Evolutionary conservation across 1,140 invertebrate genomes (phyloP).

Genomic region (Thalassaphorura encarpata): DNA sequence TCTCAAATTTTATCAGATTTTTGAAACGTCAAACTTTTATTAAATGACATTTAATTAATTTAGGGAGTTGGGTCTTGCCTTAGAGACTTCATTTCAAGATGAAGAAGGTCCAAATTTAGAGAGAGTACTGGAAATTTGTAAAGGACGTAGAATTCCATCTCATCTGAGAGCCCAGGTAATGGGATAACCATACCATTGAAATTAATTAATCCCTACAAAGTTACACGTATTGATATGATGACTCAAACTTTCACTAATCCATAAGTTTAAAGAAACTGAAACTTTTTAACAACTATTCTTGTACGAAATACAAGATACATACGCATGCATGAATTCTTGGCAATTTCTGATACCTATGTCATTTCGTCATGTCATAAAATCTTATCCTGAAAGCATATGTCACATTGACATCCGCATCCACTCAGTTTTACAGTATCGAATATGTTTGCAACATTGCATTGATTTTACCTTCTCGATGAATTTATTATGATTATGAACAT

Average conservation of each 20-base stretch:
- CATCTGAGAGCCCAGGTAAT: constrained; percentile 29
- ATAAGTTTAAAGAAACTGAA: not conserved
- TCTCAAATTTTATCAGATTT: not conserved
- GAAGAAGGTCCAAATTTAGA: constrained; percentile 24
- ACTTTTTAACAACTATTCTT: no score
- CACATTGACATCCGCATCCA: no score
- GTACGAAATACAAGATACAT: no score
- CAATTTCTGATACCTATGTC: no score
- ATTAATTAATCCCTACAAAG: no score
- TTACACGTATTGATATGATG: no score
- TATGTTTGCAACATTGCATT: not conserved
- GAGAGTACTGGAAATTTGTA: constrained; percentile 25
- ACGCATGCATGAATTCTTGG: no score
- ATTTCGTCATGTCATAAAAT: no score
- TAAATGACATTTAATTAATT: not conserved
- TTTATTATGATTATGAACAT: not conserved
- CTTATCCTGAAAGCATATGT: no score
- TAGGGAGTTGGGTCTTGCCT: constrained; percentile 28
- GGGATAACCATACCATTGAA: no score
- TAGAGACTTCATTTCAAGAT: constrained; percentile 28
- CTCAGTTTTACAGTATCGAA: not conserved
- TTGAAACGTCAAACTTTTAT: not conserved
- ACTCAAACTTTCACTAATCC: not conserved
- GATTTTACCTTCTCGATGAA: not conserved
- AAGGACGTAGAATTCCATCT: constrained; percentile 24